Percentiles rank a stretch among this genome's conserved stretches.
Evolutionary conservation across 2,797 vertebrate species (phyloP).

Genomic region (Lagorchestes hirsutus): DNA sequence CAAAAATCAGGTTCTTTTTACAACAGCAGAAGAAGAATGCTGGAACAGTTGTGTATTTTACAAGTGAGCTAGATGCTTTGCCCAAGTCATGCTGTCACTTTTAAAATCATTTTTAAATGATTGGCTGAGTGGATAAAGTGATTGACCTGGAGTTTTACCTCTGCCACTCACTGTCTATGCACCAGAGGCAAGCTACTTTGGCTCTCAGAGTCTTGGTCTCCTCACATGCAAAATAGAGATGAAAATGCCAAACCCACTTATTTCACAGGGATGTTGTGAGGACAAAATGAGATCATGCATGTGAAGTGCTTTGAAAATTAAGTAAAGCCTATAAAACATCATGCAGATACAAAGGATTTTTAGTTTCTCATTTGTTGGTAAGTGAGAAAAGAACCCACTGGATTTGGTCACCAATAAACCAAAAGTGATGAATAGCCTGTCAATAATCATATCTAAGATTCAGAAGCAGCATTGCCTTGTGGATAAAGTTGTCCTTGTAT

Average conservation of each 20-base stretch:
- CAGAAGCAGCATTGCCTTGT: background rate
- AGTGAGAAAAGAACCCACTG: background rate
- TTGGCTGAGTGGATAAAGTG: background rate
- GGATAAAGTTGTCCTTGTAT: background rate
- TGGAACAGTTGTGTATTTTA: background rate
- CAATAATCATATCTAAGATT: background rate
- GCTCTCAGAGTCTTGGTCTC: background rate
- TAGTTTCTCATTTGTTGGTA: background rate
- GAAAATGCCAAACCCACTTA: background rate
- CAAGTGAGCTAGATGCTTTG: background rate
- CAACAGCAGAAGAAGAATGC: conserved; percentile 7
- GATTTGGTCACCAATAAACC: background rate
- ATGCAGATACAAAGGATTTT: background rate
- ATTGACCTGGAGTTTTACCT: background rate
- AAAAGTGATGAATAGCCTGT: background rate
- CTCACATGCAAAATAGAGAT: background rate
- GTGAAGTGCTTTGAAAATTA: background rate
- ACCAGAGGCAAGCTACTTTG: background rate
- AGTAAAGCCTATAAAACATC: background rate
- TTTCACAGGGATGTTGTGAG: background rate
- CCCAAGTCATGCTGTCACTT: background rate
- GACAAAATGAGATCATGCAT: background rate
- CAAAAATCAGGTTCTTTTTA: conserved; percentile 74
- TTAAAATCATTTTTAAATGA: conserved; percentile 32
- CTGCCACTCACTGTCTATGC: background rate